Evolutionary conservation across 2,888 invertebrate genomes (phyloP).

Genomic region (Melieria crassipennis): DNA sequence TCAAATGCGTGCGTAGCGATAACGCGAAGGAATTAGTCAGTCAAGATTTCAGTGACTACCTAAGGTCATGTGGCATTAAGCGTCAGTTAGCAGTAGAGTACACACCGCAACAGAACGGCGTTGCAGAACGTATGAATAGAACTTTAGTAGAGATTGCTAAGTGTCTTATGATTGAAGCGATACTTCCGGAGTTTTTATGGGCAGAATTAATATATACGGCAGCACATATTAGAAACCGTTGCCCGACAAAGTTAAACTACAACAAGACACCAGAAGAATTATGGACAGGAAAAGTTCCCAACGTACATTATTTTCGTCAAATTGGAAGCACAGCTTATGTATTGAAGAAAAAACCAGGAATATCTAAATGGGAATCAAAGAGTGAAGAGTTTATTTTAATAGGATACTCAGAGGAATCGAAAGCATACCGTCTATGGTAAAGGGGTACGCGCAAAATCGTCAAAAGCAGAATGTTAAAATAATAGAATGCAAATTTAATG

Average conservation of each 20-base stretch:
- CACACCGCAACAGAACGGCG: too few relatives aligned
- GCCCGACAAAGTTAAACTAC: conserved; percentile 28
- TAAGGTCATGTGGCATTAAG: conserved; percentile 3
- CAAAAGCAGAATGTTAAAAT: conserved; percentile 33
- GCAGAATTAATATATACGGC: conserved; percentile 36
- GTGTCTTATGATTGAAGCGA: conserved; percentile 6
- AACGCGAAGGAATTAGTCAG: neutral
- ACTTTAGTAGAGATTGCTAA: conserved; percentile 7
- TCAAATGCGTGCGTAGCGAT: too few relatives aligned
- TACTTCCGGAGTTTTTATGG: conserved; percentile 3
- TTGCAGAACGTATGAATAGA: conserved; percentile 10
- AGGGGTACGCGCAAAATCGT: conserved; percentile 12
- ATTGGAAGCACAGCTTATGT: conserved; percentile 27
- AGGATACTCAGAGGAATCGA: conserved; percentile 34
- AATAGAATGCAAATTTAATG: conserved; percentile 2
- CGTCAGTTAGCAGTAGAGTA: too few relatives aligned
- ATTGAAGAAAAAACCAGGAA: conserved; percentile 21
- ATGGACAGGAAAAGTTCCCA: conserved; percentile 33
- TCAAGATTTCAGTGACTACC: neutral
- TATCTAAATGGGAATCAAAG: conserved; percentile 26
- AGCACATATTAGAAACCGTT: conserved; percentile 30
- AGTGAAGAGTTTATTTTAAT: conserved; percentile 25
- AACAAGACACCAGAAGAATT: conserved; percentile 36
- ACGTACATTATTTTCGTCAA: conserved; percentile 28
- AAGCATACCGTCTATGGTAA: conserved; percentile 36